phyloP scores from a whole-genome alignment of 1,140 invertebrate species.

The Pissodes strobi region DNA sequence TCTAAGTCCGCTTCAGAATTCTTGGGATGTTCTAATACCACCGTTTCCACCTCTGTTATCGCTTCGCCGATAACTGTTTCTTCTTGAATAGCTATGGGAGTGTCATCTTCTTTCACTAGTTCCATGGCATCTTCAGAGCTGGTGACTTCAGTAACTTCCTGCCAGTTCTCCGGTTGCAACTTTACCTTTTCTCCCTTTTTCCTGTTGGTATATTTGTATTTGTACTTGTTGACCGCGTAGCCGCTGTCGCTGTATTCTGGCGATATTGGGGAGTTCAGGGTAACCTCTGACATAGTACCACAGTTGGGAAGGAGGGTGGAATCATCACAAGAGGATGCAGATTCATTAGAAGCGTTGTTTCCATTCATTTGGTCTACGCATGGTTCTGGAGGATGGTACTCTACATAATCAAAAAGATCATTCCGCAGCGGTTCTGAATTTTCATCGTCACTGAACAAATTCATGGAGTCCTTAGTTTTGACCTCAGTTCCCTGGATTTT shows the following conservation, averaged over 20 bases:
- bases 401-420: conserved; percentile 51
- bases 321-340: conserved; percentile 51
- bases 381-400: conserved; percentile 44
- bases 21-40: not conserved
- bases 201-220: conserved; percentile 54
- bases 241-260: conserved; percentile 44
- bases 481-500: conserved; percentile 42
- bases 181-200: conserved; percentile 48
- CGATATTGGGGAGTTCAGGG: conserved; percentile 51
- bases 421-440: conserved; percentile 48
- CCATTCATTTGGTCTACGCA: conserved; percentile 45
- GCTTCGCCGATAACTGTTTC: conserved; percentile 21
- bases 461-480: conserved; percentile 44
- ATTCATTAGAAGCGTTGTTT: conserved; percentile 40
- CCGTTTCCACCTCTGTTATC: not conserved
- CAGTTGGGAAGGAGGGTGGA: conserved; percentile 51
- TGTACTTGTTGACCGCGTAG: conserved; percentile 50
- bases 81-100: conserved; percentile 14
- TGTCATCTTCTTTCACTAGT: conserved; percentile 43
- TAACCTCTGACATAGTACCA: conserved; percentile 54
- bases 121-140: conserved; percentile 49
- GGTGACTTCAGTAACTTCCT: conserved; percentile 41
- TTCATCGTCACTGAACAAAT: conserved; percentile 53
- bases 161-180: conserved; percentile 37
- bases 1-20: not conserved